phyloP scores from a whole-genome alignment of 2,888 invertebrate species.

The Galeruca laticollis region DNA sequence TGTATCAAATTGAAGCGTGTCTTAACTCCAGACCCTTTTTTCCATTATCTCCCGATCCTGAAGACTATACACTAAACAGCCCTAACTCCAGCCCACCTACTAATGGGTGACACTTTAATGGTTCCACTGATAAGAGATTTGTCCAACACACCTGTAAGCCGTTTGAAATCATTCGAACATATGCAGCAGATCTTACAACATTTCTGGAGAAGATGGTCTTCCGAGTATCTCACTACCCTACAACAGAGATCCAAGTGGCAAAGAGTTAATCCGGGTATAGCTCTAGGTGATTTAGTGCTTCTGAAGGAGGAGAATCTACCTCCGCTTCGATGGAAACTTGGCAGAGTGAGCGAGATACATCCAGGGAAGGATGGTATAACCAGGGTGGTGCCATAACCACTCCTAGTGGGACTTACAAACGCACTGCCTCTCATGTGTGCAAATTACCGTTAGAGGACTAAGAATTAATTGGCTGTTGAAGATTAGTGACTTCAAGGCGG shows the following conservation, averaged over 20 bases:
- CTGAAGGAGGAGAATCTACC: too few relatives aligned
- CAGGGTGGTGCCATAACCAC: constrained; percentile 7
- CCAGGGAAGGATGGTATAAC: neutral
- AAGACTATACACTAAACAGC: neutral
- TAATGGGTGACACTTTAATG: neutral
- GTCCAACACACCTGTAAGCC: neutral
- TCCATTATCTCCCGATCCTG: constrained; percentile 4
- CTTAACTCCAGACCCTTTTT: constrained; percentile 9
- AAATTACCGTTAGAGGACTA: too few relatives aligned
- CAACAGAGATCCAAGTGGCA: too few relatives aligned
- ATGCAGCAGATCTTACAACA: too few relatives aligned
- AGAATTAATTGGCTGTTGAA: too few relatives aligned
- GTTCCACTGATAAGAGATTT: neutral
- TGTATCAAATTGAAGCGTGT: constrained; percentile 1
- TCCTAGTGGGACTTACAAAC: neutral
- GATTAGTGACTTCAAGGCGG: too few relatives aligned
- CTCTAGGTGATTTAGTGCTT: too few relatives aligned
- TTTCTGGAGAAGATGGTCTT: too few relatives aligned
- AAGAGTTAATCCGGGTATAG: too few relatives aligned
- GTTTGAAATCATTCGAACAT: neutral
- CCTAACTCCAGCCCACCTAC: constrained; percentile 6
- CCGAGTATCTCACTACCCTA: too few relatives aligned
- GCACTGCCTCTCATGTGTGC: constrained; percentile 2
- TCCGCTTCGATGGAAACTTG: too few relatives aligned
- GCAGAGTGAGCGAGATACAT: too few relatives aligned